phyloP scores from a whole-genome alignment of 2,888 invertebrate species.

The Drosophila crucigera region DNA sequence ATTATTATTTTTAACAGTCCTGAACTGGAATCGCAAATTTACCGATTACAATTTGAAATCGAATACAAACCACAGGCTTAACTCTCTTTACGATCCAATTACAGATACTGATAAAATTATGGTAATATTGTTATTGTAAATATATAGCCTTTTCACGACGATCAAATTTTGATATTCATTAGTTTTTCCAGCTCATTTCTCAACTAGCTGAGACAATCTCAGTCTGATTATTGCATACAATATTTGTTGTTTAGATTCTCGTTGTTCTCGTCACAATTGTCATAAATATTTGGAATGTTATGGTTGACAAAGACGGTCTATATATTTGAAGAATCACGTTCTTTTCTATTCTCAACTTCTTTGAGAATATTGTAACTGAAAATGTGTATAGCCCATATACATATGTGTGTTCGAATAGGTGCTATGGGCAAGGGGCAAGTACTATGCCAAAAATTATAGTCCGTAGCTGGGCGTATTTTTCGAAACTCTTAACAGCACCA shows the following conservation, averaged over 20 bases:
- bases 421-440: neutral
- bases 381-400: neutral
- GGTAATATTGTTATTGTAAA: neutral
- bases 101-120: neutral
- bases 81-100: neutral
- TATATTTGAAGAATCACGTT: neutral
- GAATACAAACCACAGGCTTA: neutral
- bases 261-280: neutral
- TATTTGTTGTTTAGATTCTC: neutral
- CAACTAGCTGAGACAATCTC: neutral
- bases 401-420: neutral
- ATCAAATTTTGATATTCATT: neutral
- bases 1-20: neutral
- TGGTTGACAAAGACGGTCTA: neutral
- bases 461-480: constrained; percentile 1
- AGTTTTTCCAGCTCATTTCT: neutral
- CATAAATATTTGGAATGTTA: neutral
- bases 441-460: constrained; percentile 4
- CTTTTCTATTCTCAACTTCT: neutral
- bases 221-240: neutral
- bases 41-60: neutral
- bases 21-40: neutral
- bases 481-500: constrained; percentile 17
- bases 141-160: neutral
- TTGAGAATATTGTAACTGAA: neutral